phyloP scores from a whole-genome alignment of 2,797 vertebrate genomes.

The Poeciliopsis turneri region DNA sequence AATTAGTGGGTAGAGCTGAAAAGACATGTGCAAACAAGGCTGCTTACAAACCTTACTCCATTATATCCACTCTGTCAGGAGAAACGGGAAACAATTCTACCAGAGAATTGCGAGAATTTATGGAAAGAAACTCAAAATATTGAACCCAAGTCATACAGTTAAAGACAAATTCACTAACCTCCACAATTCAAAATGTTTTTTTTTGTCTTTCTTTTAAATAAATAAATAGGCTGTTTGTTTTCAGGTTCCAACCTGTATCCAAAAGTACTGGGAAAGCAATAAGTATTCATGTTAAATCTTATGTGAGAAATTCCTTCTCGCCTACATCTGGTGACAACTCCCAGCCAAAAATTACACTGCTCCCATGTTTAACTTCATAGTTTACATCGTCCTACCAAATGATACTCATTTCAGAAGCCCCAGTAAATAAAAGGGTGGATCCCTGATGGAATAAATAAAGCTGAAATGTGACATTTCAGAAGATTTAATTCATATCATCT shows the following conservation, averaged over 20 bases:
- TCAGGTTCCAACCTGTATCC: neutral
- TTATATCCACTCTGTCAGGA: neutral
- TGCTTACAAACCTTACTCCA: neutral
- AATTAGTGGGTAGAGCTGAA: neutral
- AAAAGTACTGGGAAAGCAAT: neutral
- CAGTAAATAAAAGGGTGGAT: conserved; percentile 1
- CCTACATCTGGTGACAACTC: neutral
- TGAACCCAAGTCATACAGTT: neutral
- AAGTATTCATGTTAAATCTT: neutral
- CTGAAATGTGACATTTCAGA: neutral
- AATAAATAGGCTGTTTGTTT: neutral
- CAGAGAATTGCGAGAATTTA: neutral
- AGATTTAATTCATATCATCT: conserved; percentile 10
- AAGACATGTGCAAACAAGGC: neutral
- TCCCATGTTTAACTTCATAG: neutral
- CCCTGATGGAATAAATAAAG: neutral
- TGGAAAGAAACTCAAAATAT: neutral
- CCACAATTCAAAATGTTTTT: neutral
- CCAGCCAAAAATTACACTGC: neutral
- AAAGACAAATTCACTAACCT: neutral
- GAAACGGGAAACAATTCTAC: neutral
- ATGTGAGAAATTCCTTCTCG: neutral
- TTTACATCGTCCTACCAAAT: neutral
- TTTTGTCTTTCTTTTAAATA: neutral
- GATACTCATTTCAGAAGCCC: conserved; percentile 1